phyloP scores from a whole-genome alignment of 2,113 vertebrate genomes.

The Chamaea fasciata region DNA sequence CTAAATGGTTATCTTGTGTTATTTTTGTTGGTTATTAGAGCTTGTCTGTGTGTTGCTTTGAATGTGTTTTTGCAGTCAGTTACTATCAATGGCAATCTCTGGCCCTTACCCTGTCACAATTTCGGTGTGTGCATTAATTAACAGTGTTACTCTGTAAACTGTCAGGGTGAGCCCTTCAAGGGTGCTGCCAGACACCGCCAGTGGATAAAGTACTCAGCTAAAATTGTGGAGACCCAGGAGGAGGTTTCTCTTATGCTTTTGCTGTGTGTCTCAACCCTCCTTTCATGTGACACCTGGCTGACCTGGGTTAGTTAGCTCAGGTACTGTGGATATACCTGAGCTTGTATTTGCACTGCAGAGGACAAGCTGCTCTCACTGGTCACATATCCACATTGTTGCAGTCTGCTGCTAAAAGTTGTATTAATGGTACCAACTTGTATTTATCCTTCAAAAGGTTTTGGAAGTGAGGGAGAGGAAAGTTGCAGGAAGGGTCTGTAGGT shows the following conservation, averaged over 20 bases:
- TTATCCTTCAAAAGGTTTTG: neutral
- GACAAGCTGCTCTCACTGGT: neutral
- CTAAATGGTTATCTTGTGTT: neutral
- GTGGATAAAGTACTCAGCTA: neutral
- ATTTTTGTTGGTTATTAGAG: neutral
- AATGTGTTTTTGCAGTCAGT: neutral
- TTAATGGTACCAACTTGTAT: neutral
- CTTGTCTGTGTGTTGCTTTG: neutral
- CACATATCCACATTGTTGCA: too few species aligned
- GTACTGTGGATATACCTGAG: rapidly evolving
- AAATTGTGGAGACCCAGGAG: neutral
- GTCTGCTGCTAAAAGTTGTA: neutral
- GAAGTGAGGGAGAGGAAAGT: neutral
- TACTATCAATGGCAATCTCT: too few species aligned
- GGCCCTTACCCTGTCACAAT: neutral
- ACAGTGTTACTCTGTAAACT: too few species aligned
- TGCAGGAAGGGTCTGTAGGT: neutral
- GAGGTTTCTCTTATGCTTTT: neutral
- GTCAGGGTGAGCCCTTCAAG: neutral
- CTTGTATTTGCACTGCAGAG: neutral
- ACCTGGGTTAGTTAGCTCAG: neutral
- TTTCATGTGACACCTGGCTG: neutral
- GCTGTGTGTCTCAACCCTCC: neutral
- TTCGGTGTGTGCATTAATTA: neutral
- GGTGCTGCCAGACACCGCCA: rapidly evolving